Evolutionary conservation across 1,140 invertebrate species (phyloP), one percentile per base, ranked within the genome.

Genomic region (Matsumurasca onukii): DNA sequence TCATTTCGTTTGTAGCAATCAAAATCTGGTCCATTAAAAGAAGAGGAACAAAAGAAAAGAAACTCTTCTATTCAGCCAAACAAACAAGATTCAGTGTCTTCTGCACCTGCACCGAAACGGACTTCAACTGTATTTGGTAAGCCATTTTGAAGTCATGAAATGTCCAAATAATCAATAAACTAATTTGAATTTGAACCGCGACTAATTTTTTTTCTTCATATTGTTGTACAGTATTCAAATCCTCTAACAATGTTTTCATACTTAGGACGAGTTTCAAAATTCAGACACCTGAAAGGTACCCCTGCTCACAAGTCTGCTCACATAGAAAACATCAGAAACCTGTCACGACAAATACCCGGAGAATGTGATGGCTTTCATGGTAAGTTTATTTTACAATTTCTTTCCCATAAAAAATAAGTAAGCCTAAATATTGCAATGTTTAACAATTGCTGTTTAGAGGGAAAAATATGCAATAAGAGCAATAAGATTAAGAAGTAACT

Each of bases 331-430:
- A 86, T 98, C 61, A 86, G 92, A 57, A 95, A 95, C 76, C 82
- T 98, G 5, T 94, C 92, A 78, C 86, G 92, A 51, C 94, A 94
- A 76, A 90, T 97, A 74, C 92, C 94, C 2, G 93, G 94, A 29
- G 95, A 98, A 79, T 95, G 94, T 78, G 93, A 98, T 81, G 91
- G 94, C 51, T 95, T 98, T 78, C 91, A 93, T 78, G 90, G 90
- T 91, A 81, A 84, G 70, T 75, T 59, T 66, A 27, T 59, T n/a
- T n/a, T n/a, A n/a, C n/a, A n/a, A n/a, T n/a, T n/a, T n/a, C n/a
- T n/a, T n/a, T n/a, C n/a, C n/a, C n/a, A n/a, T n/a, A n/a, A n/a
- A n/a, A n/a, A n/a, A n/a, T n/a, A n/a, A n/a, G n/a, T n/a, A n/a
- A n/a, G n/a, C n/a, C n/a, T n/a, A n/a, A n/a, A n/a, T n/a, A n/a